Conservation (phyloP, 2,888 invertebrate species). For the Myopa testacea region DNA sequence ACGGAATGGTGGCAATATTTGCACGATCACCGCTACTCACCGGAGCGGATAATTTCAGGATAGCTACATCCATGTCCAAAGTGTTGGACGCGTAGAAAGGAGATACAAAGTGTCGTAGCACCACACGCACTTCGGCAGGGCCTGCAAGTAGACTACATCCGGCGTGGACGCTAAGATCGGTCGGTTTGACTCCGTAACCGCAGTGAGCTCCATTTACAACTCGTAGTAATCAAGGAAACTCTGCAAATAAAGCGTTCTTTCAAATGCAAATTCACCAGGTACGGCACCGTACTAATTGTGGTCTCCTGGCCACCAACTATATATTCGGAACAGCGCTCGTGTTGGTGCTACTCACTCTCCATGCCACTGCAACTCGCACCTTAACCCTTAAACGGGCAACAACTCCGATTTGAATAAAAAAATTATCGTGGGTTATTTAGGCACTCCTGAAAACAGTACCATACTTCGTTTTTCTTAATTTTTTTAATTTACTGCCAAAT, state of each 20-base stretch:
- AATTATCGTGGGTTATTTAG: no score
- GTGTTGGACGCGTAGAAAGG: constrained; percentile 46
- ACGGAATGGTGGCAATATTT: constrained; percentile 53
- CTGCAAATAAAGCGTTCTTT: constrained; percentile 60
- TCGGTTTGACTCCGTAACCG: constrained; percentile 49
- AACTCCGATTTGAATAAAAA: no score
- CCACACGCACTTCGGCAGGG: constrained; percentile 46
- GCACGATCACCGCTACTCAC: constrained; percentile 36
- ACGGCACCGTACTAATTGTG: constrained; percentile 56
- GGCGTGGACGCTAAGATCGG: constrained; percentile 54
- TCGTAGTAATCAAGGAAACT: constrained; percentile 57
- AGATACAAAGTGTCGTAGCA: constrained; percentile 48
- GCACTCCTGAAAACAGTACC: no score
- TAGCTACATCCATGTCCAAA: constrained; percentile 62
- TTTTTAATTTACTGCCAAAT: no score
- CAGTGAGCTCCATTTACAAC: constrained; percentile 63
- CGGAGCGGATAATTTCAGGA: constrained; percentile 50
- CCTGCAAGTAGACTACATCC: constrained; percentile 46
- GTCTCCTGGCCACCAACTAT: constrained; percentile 54
- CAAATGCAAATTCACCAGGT: constrained; percentile 57
- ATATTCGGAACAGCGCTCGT: neutral
- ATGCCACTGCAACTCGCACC: neutral
- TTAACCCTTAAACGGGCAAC: no score
- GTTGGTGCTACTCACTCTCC: neutral
- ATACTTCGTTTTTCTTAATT: no score